Percentiles rank a stretch among this genome's conserved stretches.
phyloP scores from a whole-genome alignment of 2,113 vertebrate genomes.

The Erpornis zantholeuca region DNA sequence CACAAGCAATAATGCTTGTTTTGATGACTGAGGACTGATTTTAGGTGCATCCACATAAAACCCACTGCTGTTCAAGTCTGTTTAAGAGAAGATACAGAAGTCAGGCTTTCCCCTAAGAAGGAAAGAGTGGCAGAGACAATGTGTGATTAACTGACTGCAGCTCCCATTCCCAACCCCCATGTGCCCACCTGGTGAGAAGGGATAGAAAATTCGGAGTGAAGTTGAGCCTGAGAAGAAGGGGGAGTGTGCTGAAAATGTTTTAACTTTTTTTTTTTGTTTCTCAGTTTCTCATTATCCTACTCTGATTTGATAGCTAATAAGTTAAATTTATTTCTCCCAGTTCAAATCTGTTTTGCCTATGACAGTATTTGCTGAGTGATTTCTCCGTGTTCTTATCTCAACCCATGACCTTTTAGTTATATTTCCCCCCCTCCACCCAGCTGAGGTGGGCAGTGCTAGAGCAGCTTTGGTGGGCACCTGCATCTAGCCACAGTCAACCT shows the following conservation, averaged over 20 bases:
- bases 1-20: neutral
- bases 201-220: neutral
- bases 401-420: accelerated
- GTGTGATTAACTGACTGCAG: neutral
- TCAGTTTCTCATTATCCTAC: neutral
- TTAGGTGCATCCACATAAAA: neutral
- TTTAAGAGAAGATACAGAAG: neutral
- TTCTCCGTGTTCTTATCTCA: neutral
- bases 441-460: neutral
- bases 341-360: neutral
- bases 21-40: neutral
- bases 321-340: neutral
- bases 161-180: neutral
- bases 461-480: neutral
- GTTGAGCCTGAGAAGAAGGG: neutral
- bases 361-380: neutral
- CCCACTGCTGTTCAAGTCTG: neutral
- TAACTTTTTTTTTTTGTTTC: neutral
- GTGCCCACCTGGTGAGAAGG: neutral
- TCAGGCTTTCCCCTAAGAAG: neutral
- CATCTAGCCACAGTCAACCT: neutral
- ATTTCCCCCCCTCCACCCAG: neutral
- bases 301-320: neutral
- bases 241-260: neutral
- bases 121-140: neutral